Percentiles rank a stretch among this genome's conserved stretches.
Conservation (phyloP, 2,797 vertebrate genomes). For the Phrynocephalus forsythii region DNA sequence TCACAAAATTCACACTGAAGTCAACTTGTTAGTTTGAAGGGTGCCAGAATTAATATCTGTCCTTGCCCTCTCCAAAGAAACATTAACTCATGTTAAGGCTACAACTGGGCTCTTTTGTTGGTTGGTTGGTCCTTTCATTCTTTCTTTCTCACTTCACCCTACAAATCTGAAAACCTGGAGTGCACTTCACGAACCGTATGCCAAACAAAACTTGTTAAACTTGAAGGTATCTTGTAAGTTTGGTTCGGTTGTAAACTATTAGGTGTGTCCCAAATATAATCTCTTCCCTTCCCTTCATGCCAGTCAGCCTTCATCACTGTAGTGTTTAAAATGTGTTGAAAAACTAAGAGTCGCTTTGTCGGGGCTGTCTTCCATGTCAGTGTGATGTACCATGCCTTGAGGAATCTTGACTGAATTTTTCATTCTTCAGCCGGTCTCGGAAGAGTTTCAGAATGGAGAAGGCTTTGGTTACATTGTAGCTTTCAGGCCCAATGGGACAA, state of each 20-base stretch:
- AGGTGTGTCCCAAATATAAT: not conserved
- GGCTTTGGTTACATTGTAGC: slow-evolving; percentile 98
- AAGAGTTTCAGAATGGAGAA: slow-evolving; percentile 97
- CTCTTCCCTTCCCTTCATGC: not conserved
- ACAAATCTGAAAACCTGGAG: no score
- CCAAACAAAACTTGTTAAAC: no score
- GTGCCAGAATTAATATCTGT: no score
- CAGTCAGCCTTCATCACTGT: not conserved
- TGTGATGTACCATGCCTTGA: not conserved
- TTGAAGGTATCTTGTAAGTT: no score
- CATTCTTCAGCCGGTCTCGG: slow-evolving; percentile 90
- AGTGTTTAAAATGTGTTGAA: not conserved
- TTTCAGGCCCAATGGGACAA: slow-evolving; percentile 93
- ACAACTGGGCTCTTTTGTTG: no score
- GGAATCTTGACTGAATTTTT: slow-evolving; percentile 24
- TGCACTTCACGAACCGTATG: no score
- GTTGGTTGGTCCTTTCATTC: no score
- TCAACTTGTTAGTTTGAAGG: no score
- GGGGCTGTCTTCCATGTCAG: slow-evolving; percentile 14
- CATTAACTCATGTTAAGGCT: no score
- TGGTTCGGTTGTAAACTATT: not conserved
- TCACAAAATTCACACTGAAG: no score
- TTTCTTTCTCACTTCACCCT: no score
- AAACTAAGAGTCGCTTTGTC: not conserved
- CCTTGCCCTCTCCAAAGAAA: no score